These are phyloP conservation scores for Mallateleia sp. DNA, from an alignment of 2,888 invertebrate species.

Conservation along the genomic window DNA sequence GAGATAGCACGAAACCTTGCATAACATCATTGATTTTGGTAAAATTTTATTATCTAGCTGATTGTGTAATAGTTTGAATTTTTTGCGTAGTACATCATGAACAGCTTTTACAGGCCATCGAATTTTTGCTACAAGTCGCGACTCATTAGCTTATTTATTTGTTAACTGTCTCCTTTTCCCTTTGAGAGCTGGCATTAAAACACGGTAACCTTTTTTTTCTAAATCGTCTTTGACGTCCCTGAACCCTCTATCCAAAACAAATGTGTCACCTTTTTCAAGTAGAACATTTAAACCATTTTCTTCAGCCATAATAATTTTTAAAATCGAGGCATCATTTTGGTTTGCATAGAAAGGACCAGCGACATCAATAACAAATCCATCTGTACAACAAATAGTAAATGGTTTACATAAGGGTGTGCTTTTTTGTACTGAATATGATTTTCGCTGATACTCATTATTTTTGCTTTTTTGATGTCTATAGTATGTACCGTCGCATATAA, in stretches of 20 bases:
- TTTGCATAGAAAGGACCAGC: slow-evolving; percentile 55
- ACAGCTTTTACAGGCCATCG: slow-evolving; percentile 78
- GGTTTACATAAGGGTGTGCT: slow-evolving; percentile 62
- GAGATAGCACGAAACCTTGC: too few relatives aligned
- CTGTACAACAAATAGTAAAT: slow-evolving; percentile 60
- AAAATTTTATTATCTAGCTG: slow-evolving; percentile 70
- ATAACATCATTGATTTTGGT: too few relatives aligned
- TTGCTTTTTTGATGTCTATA: slow-evolving; percentile 68
- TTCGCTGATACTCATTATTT: slow-evolving; percentile 71
- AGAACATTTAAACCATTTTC: slow-evolving; percentile 5
- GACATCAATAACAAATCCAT: slow-evolving; percentile 39
- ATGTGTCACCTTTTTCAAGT: slow-evolving; percentile 26
- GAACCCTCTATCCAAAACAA: slow-evolving; percentile 36
- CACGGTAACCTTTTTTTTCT: slow-evolving; percentile 77
- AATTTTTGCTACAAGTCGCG: slow-evolving; percentile 78
- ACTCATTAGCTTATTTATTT: slow-evolving; percentile 77
- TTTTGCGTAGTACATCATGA: slow-evolving; percentile 70
- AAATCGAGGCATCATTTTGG: slow-evolving; percentile 55
- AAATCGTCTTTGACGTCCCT: slow-evolving; percentile 14
- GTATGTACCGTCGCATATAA: slow-evolving; percentile 69
- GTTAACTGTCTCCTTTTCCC: slow-evolving; percentile 79
- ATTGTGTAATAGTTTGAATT: slow-evolving; percentile 62
- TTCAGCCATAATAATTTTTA: slow-evolving; percentile 24
- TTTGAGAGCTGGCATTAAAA: slow-evolving; percentile 72
- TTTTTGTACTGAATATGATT: slow-evolving; percentile 74